These are phyloP conservation scores for Patagioenas fasciata DNA, from an alignment of 2,113 vertebrate species.

Conservation along the genomic window DNA sequence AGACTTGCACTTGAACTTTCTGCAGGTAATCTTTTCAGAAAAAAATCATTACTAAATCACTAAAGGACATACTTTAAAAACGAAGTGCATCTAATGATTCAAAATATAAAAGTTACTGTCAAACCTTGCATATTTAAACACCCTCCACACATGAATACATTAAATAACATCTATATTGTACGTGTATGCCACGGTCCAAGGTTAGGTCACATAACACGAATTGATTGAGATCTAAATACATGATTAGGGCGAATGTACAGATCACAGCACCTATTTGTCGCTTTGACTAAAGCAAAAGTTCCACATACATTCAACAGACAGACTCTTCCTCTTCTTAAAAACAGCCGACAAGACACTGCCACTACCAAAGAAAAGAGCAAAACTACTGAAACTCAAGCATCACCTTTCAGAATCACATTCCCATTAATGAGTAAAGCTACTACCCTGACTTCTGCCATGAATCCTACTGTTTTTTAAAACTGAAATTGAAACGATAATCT, in stretches of 20 bases:
- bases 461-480: neutral
- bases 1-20: neutral
- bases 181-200: no score
- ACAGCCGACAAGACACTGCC: neutral
- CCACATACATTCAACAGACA: neutral
- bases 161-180: neutral
- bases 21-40: neutral
- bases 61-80: neutral
- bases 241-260: neutral
- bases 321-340: neutral
- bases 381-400: neutral
- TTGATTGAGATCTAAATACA: neutral
- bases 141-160: neutral
- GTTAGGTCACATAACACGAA: neutral
- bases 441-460: neutral
- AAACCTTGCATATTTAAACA: neutral
- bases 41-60: neutral
- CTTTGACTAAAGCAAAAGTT: neutral
- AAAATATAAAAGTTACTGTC: neutral
- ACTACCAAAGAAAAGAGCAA: neutral
- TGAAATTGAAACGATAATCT: neutral
- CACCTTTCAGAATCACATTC: neutral
- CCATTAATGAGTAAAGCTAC: fast-evolving
- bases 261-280: neutral
- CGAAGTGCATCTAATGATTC: neutral